Evolutionary conservation across 2,113 vertebrate species (phyloP).

Genomic region (Catharus minimus): DNA sequence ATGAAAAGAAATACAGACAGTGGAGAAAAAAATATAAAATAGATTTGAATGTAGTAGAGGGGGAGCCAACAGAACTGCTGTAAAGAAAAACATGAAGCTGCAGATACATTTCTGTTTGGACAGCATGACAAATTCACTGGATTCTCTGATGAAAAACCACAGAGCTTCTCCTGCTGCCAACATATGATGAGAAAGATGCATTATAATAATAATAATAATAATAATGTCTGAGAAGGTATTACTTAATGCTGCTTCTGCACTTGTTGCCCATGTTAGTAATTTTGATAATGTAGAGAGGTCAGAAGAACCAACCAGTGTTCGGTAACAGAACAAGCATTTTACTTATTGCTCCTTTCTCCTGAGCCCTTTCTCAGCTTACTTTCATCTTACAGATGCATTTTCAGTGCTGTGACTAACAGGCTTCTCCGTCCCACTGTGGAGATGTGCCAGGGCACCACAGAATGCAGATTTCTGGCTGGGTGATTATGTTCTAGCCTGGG

Average conservation of each 20-base stretch:
- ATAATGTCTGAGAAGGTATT: neutral
- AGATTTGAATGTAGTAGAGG: neutral
- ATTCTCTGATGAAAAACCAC: neutral
- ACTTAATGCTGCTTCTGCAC: neutral
- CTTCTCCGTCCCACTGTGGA: neutral
- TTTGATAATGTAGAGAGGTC: neutral
- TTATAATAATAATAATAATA: neutral
- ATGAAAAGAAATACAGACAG: neutral
- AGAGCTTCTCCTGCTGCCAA: neutral
- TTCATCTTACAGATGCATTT: neutral
- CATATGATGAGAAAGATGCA: neutral
- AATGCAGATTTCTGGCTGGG: neutral
- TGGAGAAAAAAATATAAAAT: accelerated
- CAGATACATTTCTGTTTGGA: neutral
- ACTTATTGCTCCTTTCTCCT: neutral
- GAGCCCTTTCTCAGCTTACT: neutral
- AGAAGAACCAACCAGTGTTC: neutral
- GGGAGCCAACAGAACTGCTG: neutral
- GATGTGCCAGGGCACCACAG: neutral
- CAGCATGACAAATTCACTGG: neutral
- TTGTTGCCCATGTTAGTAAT: neutral
- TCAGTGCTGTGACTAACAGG: neutral
- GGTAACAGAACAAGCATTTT: neutral
- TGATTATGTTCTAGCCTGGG: slow-evolving; percentile 6
- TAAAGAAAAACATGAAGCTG: neutral